A percentile compares a stretch with the other conserved stretches of the same genome.
These are phyloP conservation scores for Microplitis deprimator DNA, from an alignment of 2,888 invertebrate species.

Conservation along the genomic window DNA sequence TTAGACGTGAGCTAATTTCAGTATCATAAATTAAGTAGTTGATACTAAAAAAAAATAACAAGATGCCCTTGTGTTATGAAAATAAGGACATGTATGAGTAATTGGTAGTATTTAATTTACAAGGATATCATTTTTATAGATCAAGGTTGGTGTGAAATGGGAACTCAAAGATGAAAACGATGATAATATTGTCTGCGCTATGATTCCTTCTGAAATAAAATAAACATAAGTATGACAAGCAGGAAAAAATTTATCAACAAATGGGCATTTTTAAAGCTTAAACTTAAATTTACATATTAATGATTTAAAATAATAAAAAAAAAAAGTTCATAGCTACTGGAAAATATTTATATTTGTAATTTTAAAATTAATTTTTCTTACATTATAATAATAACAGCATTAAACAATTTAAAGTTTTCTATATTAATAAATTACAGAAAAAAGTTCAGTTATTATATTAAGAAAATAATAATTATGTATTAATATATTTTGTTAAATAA, in stretches of 20 bases:
- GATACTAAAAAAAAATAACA: not conserved
- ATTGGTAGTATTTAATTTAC: not conserved
- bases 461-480: not conserved
- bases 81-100: not conserved
- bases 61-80: not conserved
- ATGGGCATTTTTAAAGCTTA: not conserved
- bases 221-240: not conserved
- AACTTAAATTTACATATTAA: not conserved
- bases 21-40: too few species aligned
- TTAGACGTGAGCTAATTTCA: too few species aligned
- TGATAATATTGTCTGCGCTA: conserved; percentile 52
- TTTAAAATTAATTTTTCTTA: not conserved
- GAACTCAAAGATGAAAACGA: conserved; percentile 21
- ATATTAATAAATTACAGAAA: not conserved
- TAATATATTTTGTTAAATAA: not conserved
- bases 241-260: conserved; percentile 40
- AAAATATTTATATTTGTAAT: not conserved
- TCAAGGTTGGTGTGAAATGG: conserved; percentile 8
- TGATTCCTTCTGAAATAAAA: conserved; percentile 17
- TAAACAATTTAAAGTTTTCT: not conserved
- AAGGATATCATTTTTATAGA: not conserved
- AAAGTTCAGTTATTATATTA: not conserved
- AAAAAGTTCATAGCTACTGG: not conserved
- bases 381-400: not conserved
- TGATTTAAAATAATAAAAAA: not conserved